Percentiles rank a stretch among this genome's conserved stretches.
Evolutionary conservation across 1,140 invertebrate genomes (phyloP).

Genomic region (Aphaenogaster ashmeadi): DNA sequence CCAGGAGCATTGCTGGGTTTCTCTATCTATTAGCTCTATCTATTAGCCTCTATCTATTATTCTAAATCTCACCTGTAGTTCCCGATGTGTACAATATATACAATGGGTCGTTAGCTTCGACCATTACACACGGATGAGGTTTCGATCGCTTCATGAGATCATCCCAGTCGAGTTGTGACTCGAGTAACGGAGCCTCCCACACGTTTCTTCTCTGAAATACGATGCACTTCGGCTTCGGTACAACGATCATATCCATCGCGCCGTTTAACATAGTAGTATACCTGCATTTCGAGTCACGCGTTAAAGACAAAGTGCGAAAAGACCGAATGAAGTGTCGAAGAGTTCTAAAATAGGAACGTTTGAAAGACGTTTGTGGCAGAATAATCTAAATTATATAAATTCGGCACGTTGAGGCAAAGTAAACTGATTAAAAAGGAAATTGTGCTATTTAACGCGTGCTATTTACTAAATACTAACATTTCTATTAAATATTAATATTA

Average conservation of each 20-base stretch:
- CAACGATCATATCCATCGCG: conserved; percentile 91
- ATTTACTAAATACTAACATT: not conserved
- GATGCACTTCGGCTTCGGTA: conserved; percentile 92
- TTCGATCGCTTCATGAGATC: conserved; percentile 89
- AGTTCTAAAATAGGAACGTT: not conserved
- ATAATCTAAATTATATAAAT: too few relatives aligned
- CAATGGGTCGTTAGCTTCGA: conserved; percentile 95
- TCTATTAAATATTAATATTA: not conserved
- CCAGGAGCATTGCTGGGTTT: not conserved
- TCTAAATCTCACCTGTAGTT: conserved; percentile 90
- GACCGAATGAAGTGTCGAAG: not conserved
- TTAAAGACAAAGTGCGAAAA: conserved; percentile 1
- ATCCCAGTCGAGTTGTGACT: conserved; percentile 92
- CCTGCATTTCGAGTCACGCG: conserved; percentile 82
- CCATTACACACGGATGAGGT: conserved; percentile 93
- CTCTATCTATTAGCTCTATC: not conserved
- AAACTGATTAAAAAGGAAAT: not conserved
- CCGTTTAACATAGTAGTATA: conserved; percentile 97
- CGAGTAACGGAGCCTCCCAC: conserved; percentile 89
- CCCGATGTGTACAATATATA: conserved; percentile 98
- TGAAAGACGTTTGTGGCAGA: not conserved
- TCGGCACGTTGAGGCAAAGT: too few relatives aligned
- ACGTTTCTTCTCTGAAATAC: conserved; percentile 93
- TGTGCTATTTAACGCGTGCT: not conserved
- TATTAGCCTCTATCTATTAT: not conserved